Evolutionary conservation across 2,797 vertebrate genomes (phyloP).

Genomic region (Euthynnus affinis): DNA sequence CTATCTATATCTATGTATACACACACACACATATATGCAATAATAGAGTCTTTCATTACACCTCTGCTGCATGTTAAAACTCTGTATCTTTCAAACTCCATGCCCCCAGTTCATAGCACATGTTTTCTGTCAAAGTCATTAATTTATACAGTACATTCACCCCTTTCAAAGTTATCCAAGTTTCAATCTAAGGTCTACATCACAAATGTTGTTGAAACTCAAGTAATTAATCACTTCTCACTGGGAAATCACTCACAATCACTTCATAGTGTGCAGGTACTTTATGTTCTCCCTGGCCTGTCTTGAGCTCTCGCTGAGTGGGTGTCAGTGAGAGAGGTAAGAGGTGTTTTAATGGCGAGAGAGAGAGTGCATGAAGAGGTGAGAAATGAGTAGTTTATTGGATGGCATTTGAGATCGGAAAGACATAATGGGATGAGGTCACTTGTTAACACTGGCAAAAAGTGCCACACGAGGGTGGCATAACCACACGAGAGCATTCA

Average conservation of each 20-base stretch:
- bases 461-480: constrained; percentile 61
- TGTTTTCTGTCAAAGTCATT: background rate
- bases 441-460: constrained; percentile 78
- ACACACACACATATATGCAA: too few species aligned
- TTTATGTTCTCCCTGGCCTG: constrained; percentile 29
- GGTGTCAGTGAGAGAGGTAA: constrained; percentile 41
- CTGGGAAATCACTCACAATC: constrained; percentile 45
- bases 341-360: constrained; percentile 60
- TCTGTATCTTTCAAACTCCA: too few species aligned
- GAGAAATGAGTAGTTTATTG: constrained; percentile 70
- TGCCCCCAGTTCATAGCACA: too few species aligned
- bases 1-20: too few species aligned
- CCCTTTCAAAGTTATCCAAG: background rate
- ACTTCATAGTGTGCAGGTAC: constrained; percentile 40
- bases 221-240: constrained; percentile 43
- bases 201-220: constrained; percentile 26
- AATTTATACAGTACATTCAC: background rate
- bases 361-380: constrained; percentile 69
- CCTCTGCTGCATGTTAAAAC: too few species aligned
- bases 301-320: constrained; percentile 32
- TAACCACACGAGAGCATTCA: constrained; percentile 57
- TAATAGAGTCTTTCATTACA: too few species aligned
- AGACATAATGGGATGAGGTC: constrained; percentile 75
- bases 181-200: constrained; percentile 15
- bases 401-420: constrained; percentile 73